Conservation (phyloP, 1,140 invertebrate species). For the Sminthurides bifidus region DNA sequence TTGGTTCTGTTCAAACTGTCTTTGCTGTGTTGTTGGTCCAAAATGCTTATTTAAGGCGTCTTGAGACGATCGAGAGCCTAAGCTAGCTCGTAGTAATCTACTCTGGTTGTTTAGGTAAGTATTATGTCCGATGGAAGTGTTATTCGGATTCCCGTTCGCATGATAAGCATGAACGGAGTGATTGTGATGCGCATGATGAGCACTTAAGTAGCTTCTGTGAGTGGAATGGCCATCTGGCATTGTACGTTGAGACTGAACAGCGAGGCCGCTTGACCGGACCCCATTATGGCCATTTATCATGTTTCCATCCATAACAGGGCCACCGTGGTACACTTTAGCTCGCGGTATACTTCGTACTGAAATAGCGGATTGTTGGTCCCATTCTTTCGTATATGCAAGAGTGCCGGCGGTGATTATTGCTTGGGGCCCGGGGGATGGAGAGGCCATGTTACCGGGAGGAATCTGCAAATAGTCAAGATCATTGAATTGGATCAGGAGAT, state of each 20-base stretch:
- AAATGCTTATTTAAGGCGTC: slow-evolving; percentile 32
- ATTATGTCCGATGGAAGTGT: slow-evolving; percentile 11
- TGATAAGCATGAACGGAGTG: slow-evolving; percentile 26
- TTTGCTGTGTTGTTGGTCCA: slow-evolving; percentile 12
- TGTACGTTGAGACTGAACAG: slow-evolving; percentile 44
- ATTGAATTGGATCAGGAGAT: not conserved
- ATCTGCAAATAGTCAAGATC: slow-evolving; percentile 19
- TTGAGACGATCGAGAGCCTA: slow-evolving; percentile 30
- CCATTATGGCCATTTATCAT: slow-evolving; percentile 32
- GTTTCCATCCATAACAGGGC: slow-evolving; percentile 29
- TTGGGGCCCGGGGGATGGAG: slow-evolving; percentile 23
- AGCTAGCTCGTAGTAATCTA: slow-evolving; percentile 25
- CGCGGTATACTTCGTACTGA: slow-evolving; percentile 78
- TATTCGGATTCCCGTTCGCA: slow-evolving; percentile 1
- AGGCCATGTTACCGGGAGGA: slow-evolving; percentile 28
- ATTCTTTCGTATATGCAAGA: slow-evolving; percentile 47
- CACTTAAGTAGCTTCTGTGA: slow-evolving; percentile 24
- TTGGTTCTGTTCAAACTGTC: slow-evolving; percentile 27
- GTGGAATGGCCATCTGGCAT: slow-evolving; percentile 29
- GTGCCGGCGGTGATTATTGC: slow-evolving; percentile 61
- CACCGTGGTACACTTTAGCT: slow-evolving; percentile 52
- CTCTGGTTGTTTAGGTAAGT: slow-evolving; percentile 26
- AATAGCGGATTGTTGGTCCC: slow-evolving; percentile 86
- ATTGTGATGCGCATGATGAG: slow-evolving; percentile 28
- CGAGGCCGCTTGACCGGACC: not conserved